Conservation (phyloP, 2,113 vertebrate genomes). For the Numenius arquata region DNA sequence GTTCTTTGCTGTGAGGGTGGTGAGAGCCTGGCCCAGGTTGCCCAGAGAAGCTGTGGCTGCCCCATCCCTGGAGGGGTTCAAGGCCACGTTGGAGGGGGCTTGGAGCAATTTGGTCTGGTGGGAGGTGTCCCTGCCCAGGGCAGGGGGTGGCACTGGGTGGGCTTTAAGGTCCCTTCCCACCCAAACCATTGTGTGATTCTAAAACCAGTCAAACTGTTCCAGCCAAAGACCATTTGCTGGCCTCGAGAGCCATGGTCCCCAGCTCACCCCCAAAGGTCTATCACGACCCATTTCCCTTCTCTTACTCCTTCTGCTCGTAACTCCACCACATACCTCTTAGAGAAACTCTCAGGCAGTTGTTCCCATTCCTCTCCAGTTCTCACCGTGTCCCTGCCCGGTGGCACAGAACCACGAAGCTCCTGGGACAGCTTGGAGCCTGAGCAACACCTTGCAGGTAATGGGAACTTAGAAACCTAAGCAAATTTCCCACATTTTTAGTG, state of each 20-base stretch:
- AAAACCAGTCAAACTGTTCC: neutral
- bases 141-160: neutral
- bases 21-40: no score
- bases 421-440: neutral
- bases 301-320: fast-evolving
- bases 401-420: neutral
- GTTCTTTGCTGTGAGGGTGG: no score
- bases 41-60: no score
- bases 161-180: neutral
- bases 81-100: neutral
- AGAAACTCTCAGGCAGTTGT: neutral
- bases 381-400: fast-evolving
- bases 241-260: neutral
- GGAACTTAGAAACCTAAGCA: fast-evolving
- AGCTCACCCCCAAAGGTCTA: neutral
- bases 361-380: neutral
- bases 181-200: neutral
- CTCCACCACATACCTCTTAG: neutral
- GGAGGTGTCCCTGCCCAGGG: neutral
- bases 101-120: neutral
- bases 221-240: neutral
- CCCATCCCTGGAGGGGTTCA: no score
- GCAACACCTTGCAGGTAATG: fast-evolving
- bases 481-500: fast-evolving
- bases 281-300: no score